phyloP scores from a whole-genome alignment of 2,888 invertebrate species.

The Agelastica alni region DNA sequence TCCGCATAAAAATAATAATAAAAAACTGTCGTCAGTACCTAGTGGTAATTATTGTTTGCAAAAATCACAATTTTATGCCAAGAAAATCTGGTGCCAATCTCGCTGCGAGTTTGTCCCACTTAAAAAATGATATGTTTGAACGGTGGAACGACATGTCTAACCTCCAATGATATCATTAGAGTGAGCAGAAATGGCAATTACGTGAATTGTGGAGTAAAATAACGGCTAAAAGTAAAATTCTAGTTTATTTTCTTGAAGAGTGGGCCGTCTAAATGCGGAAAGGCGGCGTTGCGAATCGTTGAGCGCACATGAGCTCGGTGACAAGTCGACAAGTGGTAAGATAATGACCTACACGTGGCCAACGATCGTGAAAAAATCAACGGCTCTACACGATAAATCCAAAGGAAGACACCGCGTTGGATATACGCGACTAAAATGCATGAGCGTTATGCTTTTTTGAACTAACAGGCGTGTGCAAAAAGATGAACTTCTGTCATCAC shows the following conservation, averaged over 20 bases:
- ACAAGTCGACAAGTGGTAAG: constrained; percentile 40
- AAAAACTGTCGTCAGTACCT: too few relatives aligned
- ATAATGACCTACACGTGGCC: constrained; percentile 38
- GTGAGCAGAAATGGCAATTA: constrained; percentile 3
- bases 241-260: constrained; percentile 34
- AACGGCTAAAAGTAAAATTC: constrained; percentile 29
- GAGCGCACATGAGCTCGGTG: constrained; percentile 28
- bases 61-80: too few relatives aligned
- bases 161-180: constrained; percentile 8
- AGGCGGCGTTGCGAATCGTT: constrained; percentile 34
- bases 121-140: not conserved
- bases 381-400: constrained; percentile 19
- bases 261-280: constrained; percentile 21
- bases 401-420: not conserved
- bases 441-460: not conserved
- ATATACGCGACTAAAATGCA: not conserved
- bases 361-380: constrained; percentile 33
- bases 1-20: too few relatives aligned
- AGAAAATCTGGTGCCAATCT: too few relatives aligned
- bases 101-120: not conserved
- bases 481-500: too few relatives aligned
- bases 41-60: too few relatives aligned
- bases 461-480: not conserved
- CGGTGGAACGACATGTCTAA: not conserved
- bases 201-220: constrained; percentile 20